These are phyloP conservation scores for Gerris lacustris DNA, from an alignment of 2,888 invertebrate species.

Conservation along the genomic window DNA sequence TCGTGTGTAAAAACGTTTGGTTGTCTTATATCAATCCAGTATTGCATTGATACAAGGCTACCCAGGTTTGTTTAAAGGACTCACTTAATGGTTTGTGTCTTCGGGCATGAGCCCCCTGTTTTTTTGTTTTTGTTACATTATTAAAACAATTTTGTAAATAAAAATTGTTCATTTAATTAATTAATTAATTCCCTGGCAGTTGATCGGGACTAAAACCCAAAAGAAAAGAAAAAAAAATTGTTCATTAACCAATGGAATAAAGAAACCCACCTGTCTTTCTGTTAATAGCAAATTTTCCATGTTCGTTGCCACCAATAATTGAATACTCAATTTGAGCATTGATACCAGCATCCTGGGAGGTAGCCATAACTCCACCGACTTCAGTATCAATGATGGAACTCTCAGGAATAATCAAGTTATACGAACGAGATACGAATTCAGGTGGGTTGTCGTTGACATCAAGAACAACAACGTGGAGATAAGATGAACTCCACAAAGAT, in stretches of 20 bases:
- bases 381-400: slow-evolving; percentile 64
- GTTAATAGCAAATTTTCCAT: slow-evolving; percentile 69
- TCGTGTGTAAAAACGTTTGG: no score
- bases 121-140: no score
- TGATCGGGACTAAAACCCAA: no score
- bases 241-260: slow-evolving; percentile 11
- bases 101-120: no score
- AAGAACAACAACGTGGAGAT: slow-evolving; percentile 66
- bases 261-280: slow-evolving; percentile 42
- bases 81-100: no score
- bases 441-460: slow-evolving; percentile 96
- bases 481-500: slow-evolving; percentile 52
- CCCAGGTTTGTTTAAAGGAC: no score
- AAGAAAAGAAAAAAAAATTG: no score
- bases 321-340: slow-evolving; percentile 86
- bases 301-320: slow-evolving; percentile 77
- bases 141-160: no score
- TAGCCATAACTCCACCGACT: slow-evolving; percentile 74
- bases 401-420: slow-evolving; percentile 65
- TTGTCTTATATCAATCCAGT: no score
- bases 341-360: slow-evolving; percentile 79
- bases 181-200: no score
- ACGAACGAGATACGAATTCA: slow-evolving; percentile 66
- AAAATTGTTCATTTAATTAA: no score
- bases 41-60: no score